Evolutionary conservation across 2,888 invertebrate genomes (phyloP), one percentile per base, ranked within the genome.

Genomic region (Drosophila koepferae): DNA sequence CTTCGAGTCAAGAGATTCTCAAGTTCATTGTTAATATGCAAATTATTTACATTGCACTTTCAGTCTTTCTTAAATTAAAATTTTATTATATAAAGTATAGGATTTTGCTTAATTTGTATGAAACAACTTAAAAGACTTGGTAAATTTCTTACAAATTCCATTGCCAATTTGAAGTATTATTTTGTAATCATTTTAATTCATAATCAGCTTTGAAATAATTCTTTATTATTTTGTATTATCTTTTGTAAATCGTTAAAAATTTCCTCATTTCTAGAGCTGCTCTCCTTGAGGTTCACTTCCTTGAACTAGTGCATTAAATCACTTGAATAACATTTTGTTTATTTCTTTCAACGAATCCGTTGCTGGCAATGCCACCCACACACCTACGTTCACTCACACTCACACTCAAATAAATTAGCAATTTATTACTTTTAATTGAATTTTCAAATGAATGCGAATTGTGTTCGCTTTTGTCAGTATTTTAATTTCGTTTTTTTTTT

Each of bases 381-480:
- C 34, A 16, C 6, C 14, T 31, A 36, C 43, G n/a, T 8, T 1
- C 31, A 28, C 8, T 3, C 48, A 48, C 51, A 34, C 7, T 2
- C 55, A 55, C 64, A 55, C 34, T 14, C 48, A 70, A 56, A 51
- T 51, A 54, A 63, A 67, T 61, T 18, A 31, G 48, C 72, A 81
- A 88, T 89, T 85, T 89, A 78, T 78, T 77, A 59, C 67, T 74
- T 69, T 82, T 79, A 83, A 87, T 81, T 81, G 71, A 72, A 63
- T 76, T 77, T 65, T 58, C 71, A 66, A 65, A 63, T 72, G 48
- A 69, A 76, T 69, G 62, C 49, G 36, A 67, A 59, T 36, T 51
- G 18, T 55, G 40, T 43, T 65, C 23, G 44, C 58, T 48, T 63
- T 72, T 38, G 8, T 20, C 12, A 20, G 34, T 4, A n/a, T n/a